Base-by-base conservation (phyloP, 2,888 invertebrate genomes). In the Acheta domesticus region DNA sequence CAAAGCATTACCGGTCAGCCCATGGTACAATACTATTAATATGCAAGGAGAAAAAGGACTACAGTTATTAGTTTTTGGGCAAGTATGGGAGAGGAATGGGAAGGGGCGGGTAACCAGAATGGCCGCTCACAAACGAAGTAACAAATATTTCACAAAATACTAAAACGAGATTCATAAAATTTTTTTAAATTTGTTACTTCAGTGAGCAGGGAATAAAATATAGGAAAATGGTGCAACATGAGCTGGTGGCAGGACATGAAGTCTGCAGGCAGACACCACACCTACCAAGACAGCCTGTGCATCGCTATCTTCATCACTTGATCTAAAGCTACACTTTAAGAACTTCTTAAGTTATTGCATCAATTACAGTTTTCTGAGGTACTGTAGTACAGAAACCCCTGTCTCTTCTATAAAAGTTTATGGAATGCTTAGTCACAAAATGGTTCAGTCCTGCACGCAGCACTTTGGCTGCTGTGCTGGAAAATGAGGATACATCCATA, bases 321-420 rank as follows among this genome's bases (percentile, higher is more conserved):
- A 81, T 81, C 83, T 83, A 83, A 81, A 82, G 82, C 82, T 83
- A 83, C 82, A 82, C 82, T 81, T 83, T 80, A 83, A 82, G 82
- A 82, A 81, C 80, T 81, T 83, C 75, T 78, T 88, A 87, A 87
- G 87, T 88, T 88, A 88, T 88, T 88, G 88, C 88, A 88, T 88
- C 87, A 87, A 87, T 87, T 88, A 88, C 87, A 88, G 87, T 88
- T 86, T 62, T 62, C 62, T 87, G 87, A 88, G 88, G 87, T 88
- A 87, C 88, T 88, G 87, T 86, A 87, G 86, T 87, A 87, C 87
- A 87, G 87, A 87, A 88, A 88, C 87, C 87, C 87, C 81, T 82
- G 82, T 82, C 81, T 82, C 82, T 82, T 81, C 80, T 81, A 82
- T 81, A 82, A 82, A 82, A 82, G 82, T 82, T 81, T 79, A 82